Percentiles rank a stretch among this genome's conserved stretches.
phyloP scores from a whole-genome alignment of 1,140 invertebrate genomes.

The Anthonomus grandis region DNA sequence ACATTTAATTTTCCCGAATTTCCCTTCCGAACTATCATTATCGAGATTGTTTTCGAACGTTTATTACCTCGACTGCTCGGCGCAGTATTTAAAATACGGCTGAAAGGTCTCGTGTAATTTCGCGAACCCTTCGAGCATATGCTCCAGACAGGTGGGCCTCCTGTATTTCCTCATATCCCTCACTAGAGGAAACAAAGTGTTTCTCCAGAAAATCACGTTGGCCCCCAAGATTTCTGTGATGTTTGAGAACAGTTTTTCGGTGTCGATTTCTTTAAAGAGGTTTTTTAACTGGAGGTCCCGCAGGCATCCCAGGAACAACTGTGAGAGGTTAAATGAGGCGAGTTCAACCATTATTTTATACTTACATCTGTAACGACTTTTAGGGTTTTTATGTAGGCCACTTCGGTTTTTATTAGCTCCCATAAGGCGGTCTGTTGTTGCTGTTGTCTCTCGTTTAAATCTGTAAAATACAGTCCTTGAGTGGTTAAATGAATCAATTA shows the following conservation, averaged over 20 bases:
- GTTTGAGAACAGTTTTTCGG: slow-evolving; percentile 77
- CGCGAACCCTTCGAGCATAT: slow-evolving; percentile 67
- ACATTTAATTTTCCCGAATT: too few species aligned
- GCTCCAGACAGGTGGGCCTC: slow-evolving; percentile 64
- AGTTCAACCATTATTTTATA: too few species aligned
- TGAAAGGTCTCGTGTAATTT: slow-evolving; percentile 45
- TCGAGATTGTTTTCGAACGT: too few species aligned
- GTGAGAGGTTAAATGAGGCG: too few species aligned
- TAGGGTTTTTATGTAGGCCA: slow-evolving; percentile 79
- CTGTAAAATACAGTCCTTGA: too few species aligned
- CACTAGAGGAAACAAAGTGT: slow-evolving; percentile 70
- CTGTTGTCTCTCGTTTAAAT: slow-evolving; percentile 65
- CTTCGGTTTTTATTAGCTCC: slow-evolving; percentile 86
- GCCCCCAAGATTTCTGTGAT: slow-evolving; percentile 76
- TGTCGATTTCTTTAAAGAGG: slow-evolving; percentile 79
- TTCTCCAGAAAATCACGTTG: slow-evolving; percentile 76
- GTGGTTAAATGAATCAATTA: too few species aligned
- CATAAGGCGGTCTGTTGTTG: slow-evolving; percentile 90
- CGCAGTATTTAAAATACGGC: slow-evolving; percentile 66
- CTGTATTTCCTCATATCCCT: slow-evolving; percentile 55
- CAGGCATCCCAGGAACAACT: slow-evolving; percentile 81
- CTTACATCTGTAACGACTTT: slow-evolving; percentile 84
- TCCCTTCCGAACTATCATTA: too few species aligned
- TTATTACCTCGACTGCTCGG: slow-evolving; percentile 72
- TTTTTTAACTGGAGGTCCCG: slow-evolving; percentile 72